Conservation (phyloP, 64 coral and sea anemone species). For the Montipora capricornis region DNA sequence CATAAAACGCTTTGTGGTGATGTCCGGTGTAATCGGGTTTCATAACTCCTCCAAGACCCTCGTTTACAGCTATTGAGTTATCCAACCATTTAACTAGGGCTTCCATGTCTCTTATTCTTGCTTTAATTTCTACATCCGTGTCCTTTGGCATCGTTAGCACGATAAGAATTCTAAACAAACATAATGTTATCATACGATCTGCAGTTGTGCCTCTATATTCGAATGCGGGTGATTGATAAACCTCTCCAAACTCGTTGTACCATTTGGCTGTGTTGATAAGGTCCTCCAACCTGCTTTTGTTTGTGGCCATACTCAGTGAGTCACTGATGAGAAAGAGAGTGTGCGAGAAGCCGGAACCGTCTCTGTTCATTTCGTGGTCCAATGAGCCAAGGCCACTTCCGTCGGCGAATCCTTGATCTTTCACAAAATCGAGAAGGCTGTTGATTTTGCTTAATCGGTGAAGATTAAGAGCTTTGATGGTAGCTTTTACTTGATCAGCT, state of each 20-base stretch:
- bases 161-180: constrained; percentile 51
- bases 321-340: constrained; percentile 72
- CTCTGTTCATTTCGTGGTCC: constrained; percentile 69
- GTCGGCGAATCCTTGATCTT: constrained; percentile 63
- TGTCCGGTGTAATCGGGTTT: constrained; percentile 77
- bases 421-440: constrained; percentile 57
- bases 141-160: constrained; percentile 63
- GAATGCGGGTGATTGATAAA: constrained; percentile 67
- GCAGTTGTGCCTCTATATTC: constrained; percentile 80
- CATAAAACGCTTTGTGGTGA: constrained; percentile 85
- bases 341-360: constrained; percentile 70
- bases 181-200: constrained; percentile 71
- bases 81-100: constrained; percentile 60
- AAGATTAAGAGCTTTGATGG: constrained; percentile 45
- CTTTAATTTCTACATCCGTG: constrained; percentile 27
- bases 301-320: not conserved
- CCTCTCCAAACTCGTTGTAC: constrained; percentile 82
- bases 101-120: constrained; percentile 70
- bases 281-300: constrained; percentile 15
- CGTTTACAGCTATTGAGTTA: constrained; percentile 60
- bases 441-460: constrained; percentile 56
- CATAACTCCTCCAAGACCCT: constrained; percentile 78
- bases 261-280: constrained; percentile 73
- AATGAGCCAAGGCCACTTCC: constrained; percentile 80
- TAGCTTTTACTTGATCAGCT: constrained; percentile 6